Conservation (phyloP, 2,797 vertebrate genomes). For the Gymnothorax reevesii region DNA sequence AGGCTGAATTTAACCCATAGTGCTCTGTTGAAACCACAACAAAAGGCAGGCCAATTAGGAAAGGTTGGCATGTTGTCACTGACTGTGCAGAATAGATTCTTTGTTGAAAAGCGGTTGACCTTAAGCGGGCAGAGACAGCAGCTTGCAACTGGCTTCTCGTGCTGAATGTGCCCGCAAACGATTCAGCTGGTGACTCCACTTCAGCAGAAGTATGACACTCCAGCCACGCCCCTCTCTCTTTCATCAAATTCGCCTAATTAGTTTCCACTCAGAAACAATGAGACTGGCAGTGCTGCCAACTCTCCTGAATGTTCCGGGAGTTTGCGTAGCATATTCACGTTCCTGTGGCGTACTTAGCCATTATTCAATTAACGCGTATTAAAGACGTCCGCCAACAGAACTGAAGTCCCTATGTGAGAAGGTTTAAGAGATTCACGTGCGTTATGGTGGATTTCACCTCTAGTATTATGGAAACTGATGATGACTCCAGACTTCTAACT, state of each 20-base stretch:
- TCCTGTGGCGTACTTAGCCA: too few species aligned
- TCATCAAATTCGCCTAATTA: slow-evolving; percentile 41
- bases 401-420: too few species aligned
- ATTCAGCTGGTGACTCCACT: not conserved
- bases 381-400: too few species aligned
- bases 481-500: too few species aligned
- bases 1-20: not conserved
- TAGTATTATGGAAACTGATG: too few species aligned
- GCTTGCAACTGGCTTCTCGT: not conserved
- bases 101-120: not conserved
- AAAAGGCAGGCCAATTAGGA: not conserved
- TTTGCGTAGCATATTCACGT: too few species aligned
- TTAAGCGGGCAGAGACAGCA: not conserved
- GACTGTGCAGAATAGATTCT: not conserved
- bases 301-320: too few species aligned
- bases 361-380: too few species aligned
- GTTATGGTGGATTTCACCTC: too few species aligned
- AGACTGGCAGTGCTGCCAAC: too few species aligned
- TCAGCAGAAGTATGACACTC: too few species aligned
- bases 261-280: slow-evolving; percentile 26
- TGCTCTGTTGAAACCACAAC: not conserved
- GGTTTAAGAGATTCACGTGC: too few species aligned
- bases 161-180: not conserved
- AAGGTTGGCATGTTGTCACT: not conserved
- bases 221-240: slow-evolving; percentile 21